Percentiles rank a stretch among this genome's conserved stretches.
Conservation (phyloP, 2,113 vertebrate genomes). For the Pongo abelii region DNA sequence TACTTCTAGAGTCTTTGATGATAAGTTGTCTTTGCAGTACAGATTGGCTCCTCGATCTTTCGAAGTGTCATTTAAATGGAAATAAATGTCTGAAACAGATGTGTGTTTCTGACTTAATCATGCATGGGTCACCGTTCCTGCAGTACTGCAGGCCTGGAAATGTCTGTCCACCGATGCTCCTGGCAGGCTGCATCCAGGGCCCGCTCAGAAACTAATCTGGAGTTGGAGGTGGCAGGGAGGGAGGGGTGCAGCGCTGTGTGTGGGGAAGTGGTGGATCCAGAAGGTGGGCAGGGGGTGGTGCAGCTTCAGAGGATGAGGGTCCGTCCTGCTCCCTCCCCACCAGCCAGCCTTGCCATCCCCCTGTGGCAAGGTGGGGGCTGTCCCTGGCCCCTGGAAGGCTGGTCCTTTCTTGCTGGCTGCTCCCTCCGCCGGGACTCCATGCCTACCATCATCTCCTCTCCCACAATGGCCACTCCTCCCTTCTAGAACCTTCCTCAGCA, state of each 20-base stretch:
- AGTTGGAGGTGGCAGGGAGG: fast-evolving
- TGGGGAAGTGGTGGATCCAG: fast-evolving
- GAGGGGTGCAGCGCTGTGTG: not conserved
- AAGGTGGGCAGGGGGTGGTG: not conserved
- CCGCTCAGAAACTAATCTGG: not conserved
- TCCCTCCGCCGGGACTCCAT: not conserved
- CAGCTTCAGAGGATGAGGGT: not conserved
- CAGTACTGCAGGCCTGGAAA: too few species aligned
- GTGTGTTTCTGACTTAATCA: not conserved
- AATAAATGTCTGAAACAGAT: not conserved
- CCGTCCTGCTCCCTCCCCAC: fast-evolving
- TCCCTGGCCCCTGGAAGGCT: fast-evolving
- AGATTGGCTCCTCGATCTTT: not conserved
- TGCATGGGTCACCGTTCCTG: not conserved
- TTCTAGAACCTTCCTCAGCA: not conserved
- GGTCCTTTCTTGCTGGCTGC: fast-evolving
- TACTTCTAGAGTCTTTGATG: not conserved
- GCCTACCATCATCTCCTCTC: too few species aligned
- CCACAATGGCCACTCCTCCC: not conserved
- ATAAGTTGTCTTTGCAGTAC: not conserved
- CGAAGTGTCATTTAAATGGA: not conserved
- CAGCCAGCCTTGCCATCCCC: not conserved
- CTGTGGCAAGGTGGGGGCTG: not conserved
- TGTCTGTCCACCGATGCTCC: fast-evolving
- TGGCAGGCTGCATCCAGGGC: not conserved